A percentile compares a stretch with the other conserved stretches of the same genome.
Evolutionary conservation across 2,113 vertebrate genomes (phyloP).

Genomic region (Cottus gobio): DNA sequence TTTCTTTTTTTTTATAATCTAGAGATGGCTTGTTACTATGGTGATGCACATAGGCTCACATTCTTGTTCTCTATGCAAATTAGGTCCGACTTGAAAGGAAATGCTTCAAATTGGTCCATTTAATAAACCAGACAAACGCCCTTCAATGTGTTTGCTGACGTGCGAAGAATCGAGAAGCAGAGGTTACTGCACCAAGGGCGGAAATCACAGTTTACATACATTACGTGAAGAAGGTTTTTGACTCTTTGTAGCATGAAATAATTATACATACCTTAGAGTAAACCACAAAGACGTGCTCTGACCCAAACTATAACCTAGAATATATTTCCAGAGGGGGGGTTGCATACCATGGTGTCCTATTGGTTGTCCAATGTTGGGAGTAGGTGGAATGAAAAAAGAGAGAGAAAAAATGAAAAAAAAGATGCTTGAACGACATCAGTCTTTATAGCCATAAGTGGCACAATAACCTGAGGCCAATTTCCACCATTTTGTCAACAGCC

Average conservation of each 20-base stretch:
- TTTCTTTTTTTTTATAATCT: conserved; percentile 11
- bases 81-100: conserved; percentile 14
- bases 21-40: conserved; percentile 56
- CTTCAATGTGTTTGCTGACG: conserved; percentile 26
- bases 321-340: conserved; percentile 17
- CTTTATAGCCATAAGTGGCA: conserved; percentile 47
- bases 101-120: conserved; percentile 30
- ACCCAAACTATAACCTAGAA: conserved; percentile 14
- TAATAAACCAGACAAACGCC: conserved; percentile 35
- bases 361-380: too few species aligned
- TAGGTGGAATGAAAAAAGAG: conserved; percentile 35
- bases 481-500: conserved; percentile 47
- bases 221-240: background rate
- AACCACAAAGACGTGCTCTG: conserved; percentile 13
- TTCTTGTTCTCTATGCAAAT: conserved; percentile 48
- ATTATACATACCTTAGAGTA: background rate
- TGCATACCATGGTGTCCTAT: conserved; percentile 17
- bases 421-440: conserved; percentile 53
- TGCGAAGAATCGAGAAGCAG: conserved; percentile 15
- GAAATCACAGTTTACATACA: conserved; percentile 16
- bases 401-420: conserved; percentile 5
- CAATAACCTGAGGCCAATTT: conserved; percentile 51
- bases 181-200: background rate
- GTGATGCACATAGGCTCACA: conserved; percentile 25
- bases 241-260: background rate